These are phyloP conservation scores for Caranx melampygus DNA, from an alignment of 2,113 vertebrate species.

Conservation along the genomic window DNA sequence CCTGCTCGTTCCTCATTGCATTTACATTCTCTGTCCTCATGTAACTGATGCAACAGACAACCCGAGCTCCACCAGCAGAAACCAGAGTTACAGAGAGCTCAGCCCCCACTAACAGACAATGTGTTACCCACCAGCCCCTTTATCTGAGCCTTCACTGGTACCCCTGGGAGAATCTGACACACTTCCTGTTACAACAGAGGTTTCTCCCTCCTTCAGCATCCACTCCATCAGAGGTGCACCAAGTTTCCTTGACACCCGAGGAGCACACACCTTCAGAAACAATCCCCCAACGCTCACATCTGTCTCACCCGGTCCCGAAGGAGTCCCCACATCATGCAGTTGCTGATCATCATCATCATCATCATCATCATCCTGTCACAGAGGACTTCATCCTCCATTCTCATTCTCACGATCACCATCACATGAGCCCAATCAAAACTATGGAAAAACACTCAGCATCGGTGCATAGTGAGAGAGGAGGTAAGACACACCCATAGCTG, in stretches of 20 bases:
- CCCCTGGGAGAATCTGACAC: conserved; percentile 55
- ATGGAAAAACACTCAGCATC: conserved; percentile 42
- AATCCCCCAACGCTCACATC: conserved; percentile 41
- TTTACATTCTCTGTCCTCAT: conserved; percentile 71
- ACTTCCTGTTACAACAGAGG: conserved; percentile 54
- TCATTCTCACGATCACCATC: conserved; percentile 18
- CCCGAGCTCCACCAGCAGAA: conserved; percentile 44
- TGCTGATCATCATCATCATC: conserved; percentile 36
- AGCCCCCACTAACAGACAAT: conserved; percentile 12
- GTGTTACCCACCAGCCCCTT: conserved; percentile 37
- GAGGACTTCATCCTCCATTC: conserved; percentile 6
- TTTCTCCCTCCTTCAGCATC: conserved; percentile 46
- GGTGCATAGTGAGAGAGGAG: conserved; percentile 52
- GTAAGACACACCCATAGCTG: conserved; percentile 58
- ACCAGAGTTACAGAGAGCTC: conserved; percentile 43
- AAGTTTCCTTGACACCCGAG: conserved; percentile 33
- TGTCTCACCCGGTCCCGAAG: conserved; percentile 30
- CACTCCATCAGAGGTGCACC: conserved; percentile 32
- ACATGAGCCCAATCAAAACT: conserved; percentile 5
- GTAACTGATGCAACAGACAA: conserved; percentile 62
- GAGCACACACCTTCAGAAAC: conserved; percentile 42
- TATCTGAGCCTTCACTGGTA: conserved; percentile 39
- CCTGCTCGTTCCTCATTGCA: conserved; percentile 68
- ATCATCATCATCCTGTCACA: conserved; percentile 30
- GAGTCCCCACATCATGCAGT: conserved; percentile 34